Conservation (phyloP, 1,140 invertebrate species). For the Drosophila murphyi region DNA sequence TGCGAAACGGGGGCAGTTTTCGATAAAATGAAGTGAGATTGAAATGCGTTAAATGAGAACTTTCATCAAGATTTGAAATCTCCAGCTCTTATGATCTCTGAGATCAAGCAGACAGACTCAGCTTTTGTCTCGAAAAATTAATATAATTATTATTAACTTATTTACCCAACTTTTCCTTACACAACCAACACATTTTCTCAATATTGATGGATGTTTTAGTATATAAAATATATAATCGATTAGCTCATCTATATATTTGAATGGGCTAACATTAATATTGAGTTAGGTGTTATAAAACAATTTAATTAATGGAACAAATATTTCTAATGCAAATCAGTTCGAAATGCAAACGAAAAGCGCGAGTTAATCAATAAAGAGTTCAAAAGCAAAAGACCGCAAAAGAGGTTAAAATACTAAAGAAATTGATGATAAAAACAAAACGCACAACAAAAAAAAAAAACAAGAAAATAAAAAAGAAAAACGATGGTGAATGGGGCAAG, state of each 20-base stretch:
- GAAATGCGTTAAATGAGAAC: too few relatives aligned
- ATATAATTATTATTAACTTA: too few relatives aligned
- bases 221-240: neutral
- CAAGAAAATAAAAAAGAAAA: slow-evolving; percentile 18
- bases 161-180: too few relatives aligned
- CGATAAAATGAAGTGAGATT: too few relatives aligned
- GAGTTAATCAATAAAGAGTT: slow-evolving; percentile 15
- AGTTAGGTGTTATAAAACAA: slow-evolving; percentile 11
- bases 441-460: neutral
- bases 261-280: neutral
- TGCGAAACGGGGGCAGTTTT: too few relatives aligned
- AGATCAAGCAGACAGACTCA: too few relatives aligned
- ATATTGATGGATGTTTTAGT: too few relatives aligned
- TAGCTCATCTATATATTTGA: slow-evolving; percentile 5
- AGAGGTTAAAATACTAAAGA: slow-evolving; percentile 10
- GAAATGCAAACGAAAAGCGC: neutral
- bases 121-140: too few relatives aligned
- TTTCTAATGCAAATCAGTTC: slow-evolving; percentile 26
- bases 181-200: too few relatives aligned
- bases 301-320: slow-evolving; percentile 3
- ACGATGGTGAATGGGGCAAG: slow-evolving; percentile 8
- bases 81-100: too few relatives aligned
- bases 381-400: slow-evolving; percentile 20
- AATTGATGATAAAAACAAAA: slow-evolving; percentile 52
- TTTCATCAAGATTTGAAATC: too few relatives aligned